Evolutionary conservation across 2,113 vertebrate genomes (phyloP), one percentile per base, ranked within the genome.

Genomic region (Morphnarchus princeps): DNA sequence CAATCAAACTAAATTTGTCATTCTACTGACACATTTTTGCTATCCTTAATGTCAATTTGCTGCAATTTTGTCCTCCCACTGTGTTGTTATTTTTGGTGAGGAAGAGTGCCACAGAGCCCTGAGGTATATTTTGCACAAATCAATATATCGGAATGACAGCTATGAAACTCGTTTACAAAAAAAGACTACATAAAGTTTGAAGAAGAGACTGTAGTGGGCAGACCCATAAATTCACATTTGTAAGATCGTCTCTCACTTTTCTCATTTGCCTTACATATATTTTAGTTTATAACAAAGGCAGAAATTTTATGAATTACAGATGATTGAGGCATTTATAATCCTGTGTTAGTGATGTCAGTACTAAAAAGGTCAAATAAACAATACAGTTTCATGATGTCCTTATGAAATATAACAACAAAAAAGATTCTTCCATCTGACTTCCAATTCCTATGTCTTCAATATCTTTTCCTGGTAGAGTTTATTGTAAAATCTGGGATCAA

Each of bases 1-100:
- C 29, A 95, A 92, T 98, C 96, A 97, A 97, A 94, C 57, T 72
- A 95, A 82, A 96, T 84, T 89, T 97, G 70, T 96, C 94, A 95
- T 96, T 96, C 36, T 88, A 45, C 34, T 88, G 89, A 76, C 49
- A 94, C 26, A 63, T 76, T 94, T 97, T 95, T 96, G 22, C 32
- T 90, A 36, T 63, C 65, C 42, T 62, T 95, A 90, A 74, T 96
- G 67, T 93, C 85, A 96, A 52, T 96, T 97, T 97, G 66, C 58
- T 86, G 50, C 31, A 77, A 38, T 58, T 87, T 94, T 90, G 73
- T 93, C 81, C 22, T 95, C 54, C 57, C 13, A 87, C 43, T 76
- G 78, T 82, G 83, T 50, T 83, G 70, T 88, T 96, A 89, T 95
- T 95, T 96, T 96, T 50, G 38, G n/a, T 92, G 47, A 91, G 55